Conservation (phyloP, 1,140 invertebrate species). For the Drosophila nannoptera region DNA sequence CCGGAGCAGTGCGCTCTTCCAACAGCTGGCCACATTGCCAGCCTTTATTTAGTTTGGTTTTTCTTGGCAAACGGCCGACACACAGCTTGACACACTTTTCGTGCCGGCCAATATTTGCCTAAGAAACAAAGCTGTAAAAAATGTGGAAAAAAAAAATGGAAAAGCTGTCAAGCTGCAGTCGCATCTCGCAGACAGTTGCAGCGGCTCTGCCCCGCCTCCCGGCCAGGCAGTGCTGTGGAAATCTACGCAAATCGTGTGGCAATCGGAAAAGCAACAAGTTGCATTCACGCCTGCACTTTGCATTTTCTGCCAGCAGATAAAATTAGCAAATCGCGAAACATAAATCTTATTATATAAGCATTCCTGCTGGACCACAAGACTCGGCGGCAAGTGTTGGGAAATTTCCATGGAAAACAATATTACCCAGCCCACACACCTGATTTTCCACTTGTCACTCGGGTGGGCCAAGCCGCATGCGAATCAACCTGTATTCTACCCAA, state of each 20-base stretch:
- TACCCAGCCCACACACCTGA: slow-evolving; percentile 3
- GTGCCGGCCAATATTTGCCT: slow-evolving; percentile 51
- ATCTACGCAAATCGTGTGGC: slow-evolving; percentile 33
- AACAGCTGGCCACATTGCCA: slow-evolving; percentile 50
- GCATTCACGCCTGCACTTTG: slow-evolving; percentile 11
- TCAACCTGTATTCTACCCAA: too few relatives aligned
- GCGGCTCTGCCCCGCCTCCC: background rate
- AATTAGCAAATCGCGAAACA: slow-evolving; percentile 24
- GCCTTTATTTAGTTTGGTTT: slow-evolving; percentile 42
- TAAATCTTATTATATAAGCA: slow-evolving; percentile 35
- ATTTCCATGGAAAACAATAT: slow-evolving; percentile 5
- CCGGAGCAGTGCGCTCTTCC: slow-evolving; percentile 24
- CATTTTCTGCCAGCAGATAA: slow-evolving; percentile 19
- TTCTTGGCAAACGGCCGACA: slow-evolving; percentile 36
- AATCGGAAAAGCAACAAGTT: slow-evolving; percentile 33
- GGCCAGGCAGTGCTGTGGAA: slow-evolving; percentile 25
- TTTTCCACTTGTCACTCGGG: too few relatives aligned
- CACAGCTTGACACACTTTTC: slow-evolving; percentile 60
- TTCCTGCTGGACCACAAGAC: background rate
- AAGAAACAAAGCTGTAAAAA: slow-evolving; percentile 8
- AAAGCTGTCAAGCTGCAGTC: slow-evolving; percentile 36
- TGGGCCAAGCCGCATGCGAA: too few relatives aligned
- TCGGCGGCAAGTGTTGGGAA: slow-evolving; percentile 5
- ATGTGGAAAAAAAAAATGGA: too few relatives aligned
- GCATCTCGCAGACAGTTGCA: slow-evolving; percentile 20